Base-by-base conservation (phyloP, 2,888 invertebrate species). In the Microdon myrmicae region DNA sequence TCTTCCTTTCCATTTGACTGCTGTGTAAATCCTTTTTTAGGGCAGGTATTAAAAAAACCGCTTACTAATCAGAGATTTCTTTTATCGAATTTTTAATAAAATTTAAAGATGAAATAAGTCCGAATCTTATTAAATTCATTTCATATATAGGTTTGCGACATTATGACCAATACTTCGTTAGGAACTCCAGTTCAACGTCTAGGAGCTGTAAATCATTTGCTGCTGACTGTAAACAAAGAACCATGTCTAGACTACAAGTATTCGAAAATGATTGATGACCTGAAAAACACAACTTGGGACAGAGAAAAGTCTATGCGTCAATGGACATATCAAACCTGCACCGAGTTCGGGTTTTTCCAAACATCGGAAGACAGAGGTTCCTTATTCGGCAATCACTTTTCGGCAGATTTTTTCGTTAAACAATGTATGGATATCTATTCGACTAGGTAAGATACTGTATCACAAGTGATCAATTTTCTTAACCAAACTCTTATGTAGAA, bases 261-360 rank as follows among this genome's bases (percentile, higher is more conserved):
- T 72, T 81, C 84, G 7, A 88, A 87, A 64, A 88, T 90, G 87
- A 84, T 94, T 22, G 76, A 83, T 1, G 84, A 86, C 29, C 78
- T 92, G 75, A 84, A 84, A 68, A 85, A 90, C 59, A 78, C 81
- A 1, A 83, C 85, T 3, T 94, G 90, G 90, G 80, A 83, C 7
- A 84, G 87, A 8, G 87, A 86, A 76, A 89, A 89, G 83, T 88
- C 84, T 77, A 89, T 83, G 68, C 88, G 96, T 0, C 92, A 92
- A 72, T 96, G 96, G 96, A 88, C 85, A 55, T 96, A 94, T 77
- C 96, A 96, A 80, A 96, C 96, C 0, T 97, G 96, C 75, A 93
- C 91, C 1, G 97, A 97, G 78, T 97, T 96, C 76, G 96, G 96
- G 16, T 97, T 92, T 79, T 97, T 89, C 79, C 96, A 97, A 82